These are phyloP conservation scores for Semotilus atromaculatus DNA, from an alignment of 2,797 vertebrate species.

Conservation along the genomic window DNA sequence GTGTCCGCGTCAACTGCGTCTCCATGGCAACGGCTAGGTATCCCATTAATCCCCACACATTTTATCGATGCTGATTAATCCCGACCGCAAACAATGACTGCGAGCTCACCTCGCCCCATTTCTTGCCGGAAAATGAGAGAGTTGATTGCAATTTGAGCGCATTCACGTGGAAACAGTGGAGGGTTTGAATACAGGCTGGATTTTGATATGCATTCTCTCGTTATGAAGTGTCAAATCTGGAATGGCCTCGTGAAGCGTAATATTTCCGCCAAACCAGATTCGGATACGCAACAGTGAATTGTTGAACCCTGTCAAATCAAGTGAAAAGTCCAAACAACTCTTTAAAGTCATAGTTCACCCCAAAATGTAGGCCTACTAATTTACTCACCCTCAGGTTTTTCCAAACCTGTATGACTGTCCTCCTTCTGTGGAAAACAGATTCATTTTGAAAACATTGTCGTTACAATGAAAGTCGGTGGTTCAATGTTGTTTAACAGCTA, in stretches of 20 bases:
- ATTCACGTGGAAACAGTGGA: constrained; percentile 47
- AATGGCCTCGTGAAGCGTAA: constrained; percentile 2
- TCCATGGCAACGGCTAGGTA: constrained; percentile 58
- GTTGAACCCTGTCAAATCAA: constrained; percentile 30
- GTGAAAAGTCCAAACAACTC: not conserved
- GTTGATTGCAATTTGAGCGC: constrained; percentile 48
- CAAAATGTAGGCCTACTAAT: too few relatives aligned
- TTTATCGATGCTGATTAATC: constrained; percentile 62
- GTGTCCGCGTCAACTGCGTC: constrained; percentile 57
- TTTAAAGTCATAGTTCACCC: not conserved
- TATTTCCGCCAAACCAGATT: constrained; percentile 10
- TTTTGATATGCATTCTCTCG: constrained; percentile 6
- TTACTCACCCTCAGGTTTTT: not conserved
- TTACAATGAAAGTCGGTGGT: not conserved
- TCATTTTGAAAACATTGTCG: not conserved
- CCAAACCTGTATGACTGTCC: not conserved
- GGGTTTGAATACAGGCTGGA: constrained; percentile 18
- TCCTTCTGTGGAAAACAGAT: not conserved
- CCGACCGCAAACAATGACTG: constrained; percentile 54
- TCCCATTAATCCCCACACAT: constrained; percentile 60
- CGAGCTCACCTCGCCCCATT: constrained; percentile 12
- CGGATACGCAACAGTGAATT: not conserved
- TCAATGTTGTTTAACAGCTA: not conserved
- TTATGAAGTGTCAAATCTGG: not conserved
- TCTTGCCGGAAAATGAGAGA: constrained; percentile 26